These are phyloP conservation scores for Phalanger gymnotis DNA, from an alignment of 2,797 vertebrate species.

Conservation along the genomic window DNA sequence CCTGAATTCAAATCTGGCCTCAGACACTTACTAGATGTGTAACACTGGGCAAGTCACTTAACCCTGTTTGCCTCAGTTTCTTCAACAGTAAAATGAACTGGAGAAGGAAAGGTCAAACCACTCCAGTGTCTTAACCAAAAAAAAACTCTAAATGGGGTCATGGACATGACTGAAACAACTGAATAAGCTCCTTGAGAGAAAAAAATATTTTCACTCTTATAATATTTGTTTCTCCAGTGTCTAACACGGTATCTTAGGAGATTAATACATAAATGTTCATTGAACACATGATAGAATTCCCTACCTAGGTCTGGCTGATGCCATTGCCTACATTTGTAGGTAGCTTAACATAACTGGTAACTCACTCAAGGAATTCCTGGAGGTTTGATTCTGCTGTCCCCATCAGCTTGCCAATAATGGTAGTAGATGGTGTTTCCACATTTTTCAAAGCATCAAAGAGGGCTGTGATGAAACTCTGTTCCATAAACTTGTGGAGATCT, in stretches of 20 bases:
- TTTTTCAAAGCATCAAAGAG: background rate
- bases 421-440: background rate
- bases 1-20: background rate
- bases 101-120: background rate
- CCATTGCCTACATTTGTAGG: background rate
- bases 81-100: background rate
- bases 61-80: background rate
- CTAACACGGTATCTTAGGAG: background rate
- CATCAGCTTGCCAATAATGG: background rate
- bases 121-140: background rate
- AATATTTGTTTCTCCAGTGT: background rate
- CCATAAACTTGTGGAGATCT: background rate
- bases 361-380: background rate
- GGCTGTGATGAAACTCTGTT: background rate
- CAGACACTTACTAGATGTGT: background rate
- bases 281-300: background rate
- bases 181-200: background rate
- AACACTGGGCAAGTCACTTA: background rate
- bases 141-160: background rate
- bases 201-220: background rate
- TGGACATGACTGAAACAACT: background rate
- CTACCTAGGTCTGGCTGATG: background rate
- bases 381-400: background rate
- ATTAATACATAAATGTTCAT: background rate
- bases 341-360: background rate